These are phyloP conservation scores for Tetragonula carbonaria DNA, from an alignment of 2,888 invertebrate species.

Conservation along the genomic window DNA sequence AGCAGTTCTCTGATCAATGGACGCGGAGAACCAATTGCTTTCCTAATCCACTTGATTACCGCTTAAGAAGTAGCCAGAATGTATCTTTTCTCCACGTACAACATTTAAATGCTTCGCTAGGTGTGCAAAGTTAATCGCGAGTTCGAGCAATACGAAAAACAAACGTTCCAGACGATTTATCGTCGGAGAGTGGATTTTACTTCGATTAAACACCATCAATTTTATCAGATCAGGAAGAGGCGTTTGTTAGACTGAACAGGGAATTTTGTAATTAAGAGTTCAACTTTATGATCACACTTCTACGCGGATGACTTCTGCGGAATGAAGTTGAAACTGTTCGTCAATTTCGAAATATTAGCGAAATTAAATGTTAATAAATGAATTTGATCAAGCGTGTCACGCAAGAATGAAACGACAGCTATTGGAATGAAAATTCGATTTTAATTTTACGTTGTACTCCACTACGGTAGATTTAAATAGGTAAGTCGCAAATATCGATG, in stretches of 20 bases:
- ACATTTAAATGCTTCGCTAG: conserved; percentile 4
- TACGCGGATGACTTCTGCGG: neutral
- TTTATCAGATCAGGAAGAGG: neutral
- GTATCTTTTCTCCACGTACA: conserved; percentile 7
- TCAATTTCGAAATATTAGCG: no score
- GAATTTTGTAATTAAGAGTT: neutral
- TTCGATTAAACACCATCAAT: neutral
- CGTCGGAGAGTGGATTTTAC: neutral
- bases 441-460: neutral
- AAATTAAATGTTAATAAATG: no score
- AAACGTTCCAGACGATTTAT: conserved; percentile 6
- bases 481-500: neutral
- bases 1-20: conserved; percentile 27
- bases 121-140: conserved; percentile 16
- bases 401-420: neutral
- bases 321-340: neutral
- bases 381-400: no score
- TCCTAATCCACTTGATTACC: conserved; percentile 32
- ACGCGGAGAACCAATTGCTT: conserved; percentile 22
- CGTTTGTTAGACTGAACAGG: neutral
- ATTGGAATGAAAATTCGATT: neutral
- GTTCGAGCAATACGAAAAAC: conserved; percentile 6
- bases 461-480: neutral
- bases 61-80: neutral
- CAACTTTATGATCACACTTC: neutral